A percentile compares a stretch with the other conserved stretches of the same genome.
phyloP scores from a whole-genome alignment of 2,797 vertebrate genomes.

The Tinamus major region DNA sequence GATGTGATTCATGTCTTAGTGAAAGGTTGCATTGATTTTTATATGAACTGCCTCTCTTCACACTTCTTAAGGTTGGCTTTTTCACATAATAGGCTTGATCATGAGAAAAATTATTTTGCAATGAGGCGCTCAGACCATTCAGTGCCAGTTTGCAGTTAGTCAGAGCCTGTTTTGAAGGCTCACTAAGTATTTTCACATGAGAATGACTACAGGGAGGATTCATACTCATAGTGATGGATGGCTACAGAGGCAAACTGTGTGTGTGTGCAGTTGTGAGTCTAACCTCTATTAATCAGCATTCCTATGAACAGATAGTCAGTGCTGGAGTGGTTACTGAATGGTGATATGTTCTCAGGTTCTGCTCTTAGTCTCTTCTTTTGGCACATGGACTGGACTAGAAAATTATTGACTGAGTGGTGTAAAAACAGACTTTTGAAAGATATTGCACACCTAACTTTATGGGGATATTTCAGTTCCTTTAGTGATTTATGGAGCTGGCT shows the following conservation, averaged over 20 bases:
- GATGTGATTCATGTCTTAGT: conserved; percentile 29
- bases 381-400: not conserved
- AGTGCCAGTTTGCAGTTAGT: not conserved
- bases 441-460: not conserved
- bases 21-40: conserved; percentile 61
- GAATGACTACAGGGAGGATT: not conserved
- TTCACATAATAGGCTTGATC: conserved; percentile 5
- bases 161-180: not conserved
- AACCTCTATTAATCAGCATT: not conserved
- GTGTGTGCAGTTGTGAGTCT: not conserved
- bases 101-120: not conserved
- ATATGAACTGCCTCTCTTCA: not conserved
- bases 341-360: not conserved
- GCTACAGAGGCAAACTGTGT: not conserved
- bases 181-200: not conserved
- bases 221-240: not conserved
- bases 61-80: conserved; percentile 3
- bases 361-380: not conserved
- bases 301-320: not conserved
- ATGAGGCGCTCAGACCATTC: not conserved
- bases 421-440: not conserved
- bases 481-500: not conserved
- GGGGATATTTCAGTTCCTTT: not conserved
- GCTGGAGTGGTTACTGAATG: not conserved
- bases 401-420: not conserved